Evolutionary conservation across 64 coral and sea anemone species (phyloP), one percentile per base, ranked within the genome.

Genomic region (Montipora foliosa): DNA sequence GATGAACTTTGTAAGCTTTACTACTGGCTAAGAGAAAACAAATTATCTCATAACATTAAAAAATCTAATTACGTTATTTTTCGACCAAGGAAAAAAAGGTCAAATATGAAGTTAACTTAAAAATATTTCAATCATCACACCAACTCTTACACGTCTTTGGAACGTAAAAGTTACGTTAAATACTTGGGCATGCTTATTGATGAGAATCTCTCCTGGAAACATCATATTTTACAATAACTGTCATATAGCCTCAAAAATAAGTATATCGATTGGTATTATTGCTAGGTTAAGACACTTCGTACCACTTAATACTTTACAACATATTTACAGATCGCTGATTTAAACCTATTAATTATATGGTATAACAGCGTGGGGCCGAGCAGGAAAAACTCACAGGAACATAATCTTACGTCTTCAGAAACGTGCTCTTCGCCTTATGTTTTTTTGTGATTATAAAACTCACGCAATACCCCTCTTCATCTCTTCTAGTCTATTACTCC

Each of bases 351-450:
- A 24, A 13, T 47, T 50, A 78, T 78, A 78, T 78, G 76, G 76
- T 78, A 44, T 45, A 47, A 50, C 48, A 78, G 76, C 76, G 0
- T 78, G 76, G 76, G 76, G 76, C 76, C 76, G 61, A 67, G 80
- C 80, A 62, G 80, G 25, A 66, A 83, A 76, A 84, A 82, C 21
- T 73, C 90, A 91, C 70, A 73, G 45, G 83, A 51, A 83, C 90
- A 91, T 83, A 91, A 91, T 91, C 68, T 78, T 91, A 59, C 62
- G 62, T 83, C 90, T 91, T 82, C 90, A 91, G 80, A 91, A 91
- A 91, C 78, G 70, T 81, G 90, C 90, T 64, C 78, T 91, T 91
- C 90, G 90, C 24, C 90, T 91, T 79, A 91, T 91, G 89, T 82
- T 80, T 82, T 91, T 91, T 75, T 74, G 79, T 85, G 79, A 83